Base-by-base conservation (phyloP, 1,140 invertebrate species). In the Orchesella cincta region DNA sequence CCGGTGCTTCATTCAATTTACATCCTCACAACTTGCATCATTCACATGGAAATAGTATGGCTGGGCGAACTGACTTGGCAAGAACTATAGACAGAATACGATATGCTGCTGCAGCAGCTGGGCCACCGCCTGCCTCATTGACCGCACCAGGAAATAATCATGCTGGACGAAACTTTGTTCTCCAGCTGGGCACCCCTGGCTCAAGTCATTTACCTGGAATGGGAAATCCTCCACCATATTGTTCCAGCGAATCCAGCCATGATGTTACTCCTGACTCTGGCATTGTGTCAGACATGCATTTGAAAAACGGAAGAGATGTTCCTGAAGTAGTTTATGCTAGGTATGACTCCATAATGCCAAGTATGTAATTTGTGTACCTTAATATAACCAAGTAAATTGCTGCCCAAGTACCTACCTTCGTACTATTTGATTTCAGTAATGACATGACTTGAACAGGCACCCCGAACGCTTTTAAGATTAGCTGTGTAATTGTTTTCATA, bases 231-330 rank as follows among this genome's bases (percentile, higher is more conserved):
- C 81, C 81, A 26, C 81, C 79, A 20, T 82, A 82, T 36, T 82
- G 79, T 71, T 80, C 79, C 20, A 82, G 81, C 75, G 81, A 82
- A 70, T 80, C 79, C 14, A 80, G 79, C 73, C 81, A 82, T 46
- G 81, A 82, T 71, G 81, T 82, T 28, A 82, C 81, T 36, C 81
- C 81, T 33, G 81, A 82, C 33, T 57, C 73, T 31, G 71, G 39
- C 39, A 74, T 52, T 26, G 81, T 82, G n/a, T 80, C 81, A 28
- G 81, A 82, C 52, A 82, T 82, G 35, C 81, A 82, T 77, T 76
- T 79, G 16, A 82, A 82, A 73, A 75, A 79, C 26, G 79, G 79
- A 18, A 76, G 74, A 71, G 81, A 82, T 26, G 64, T 80, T 34
- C 78, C 81, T 26, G 81, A 82, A 54, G 74, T 80, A 12, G 79